These are phyloP conservation scores for Cryptoblepharus egeriae DNA, from an alignment of 2,797 vertebrate genomes.

Conservation along the genomic window DNA sequence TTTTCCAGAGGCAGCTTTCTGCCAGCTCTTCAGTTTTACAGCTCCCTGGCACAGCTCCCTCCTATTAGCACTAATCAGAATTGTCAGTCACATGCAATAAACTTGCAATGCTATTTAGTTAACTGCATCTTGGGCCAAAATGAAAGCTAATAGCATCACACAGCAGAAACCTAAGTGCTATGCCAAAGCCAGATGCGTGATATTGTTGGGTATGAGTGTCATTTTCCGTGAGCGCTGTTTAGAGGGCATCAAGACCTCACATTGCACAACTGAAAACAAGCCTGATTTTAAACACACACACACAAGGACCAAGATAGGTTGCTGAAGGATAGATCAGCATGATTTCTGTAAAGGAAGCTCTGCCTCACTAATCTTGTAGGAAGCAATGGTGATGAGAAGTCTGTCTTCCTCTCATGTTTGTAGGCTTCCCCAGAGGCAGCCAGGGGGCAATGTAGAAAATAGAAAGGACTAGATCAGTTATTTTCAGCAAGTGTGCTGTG, in stretches of 20 bases:
- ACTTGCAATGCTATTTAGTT: conserved; percentile 35
- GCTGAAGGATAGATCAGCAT: too few species aligned
- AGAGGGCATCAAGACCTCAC: too few species aligned
- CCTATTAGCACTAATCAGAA: conserved; percentile 42
- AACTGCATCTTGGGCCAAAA: conserved; percentile 8
- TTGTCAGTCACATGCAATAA: conserved; percentile 34
- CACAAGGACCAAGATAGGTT: too few species aligned
- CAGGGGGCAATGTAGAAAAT: too few species aligned
- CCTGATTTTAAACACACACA: not conserved
- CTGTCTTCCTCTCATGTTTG: too few species aligned
- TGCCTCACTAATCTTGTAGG: too few species aligned
- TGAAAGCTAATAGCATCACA: conserved; percentile 11
- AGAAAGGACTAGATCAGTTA: too few species aligned
- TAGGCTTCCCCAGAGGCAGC: too few species aligned
- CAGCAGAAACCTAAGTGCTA: not conserved
- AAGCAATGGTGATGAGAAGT: too few species aligned
- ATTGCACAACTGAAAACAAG: not conserved
- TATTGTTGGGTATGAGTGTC: not conserved
- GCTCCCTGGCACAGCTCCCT: conserved; percentile 11
- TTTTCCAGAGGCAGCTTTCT: conserved; percentile 10
- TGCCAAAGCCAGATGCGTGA: conserved; percentile 6
- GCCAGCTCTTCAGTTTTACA: conserved; percentile 5
- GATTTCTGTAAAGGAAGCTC: too few species aligned
- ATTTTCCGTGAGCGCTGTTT: not conserved
- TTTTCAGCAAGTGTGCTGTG: too few species aligned